These are phyloP conservation scores for Rambutsinella grinnellia DNA, from an alignment of 2,888 invertebrate species.

Conservation along the genomic window DNA sequence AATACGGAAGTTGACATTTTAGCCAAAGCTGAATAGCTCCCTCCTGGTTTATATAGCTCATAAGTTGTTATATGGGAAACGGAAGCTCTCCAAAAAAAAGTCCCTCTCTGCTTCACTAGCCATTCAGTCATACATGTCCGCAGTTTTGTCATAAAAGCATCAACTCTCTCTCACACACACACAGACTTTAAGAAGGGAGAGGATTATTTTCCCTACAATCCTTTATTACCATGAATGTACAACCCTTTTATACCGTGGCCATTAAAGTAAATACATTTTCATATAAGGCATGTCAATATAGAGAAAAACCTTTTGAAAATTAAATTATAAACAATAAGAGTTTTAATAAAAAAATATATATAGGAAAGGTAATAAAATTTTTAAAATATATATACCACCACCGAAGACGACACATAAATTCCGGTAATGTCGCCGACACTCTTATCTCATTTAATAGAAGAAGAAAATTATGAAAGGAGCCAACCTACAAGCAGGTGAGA, in stretches of 20 bases:
- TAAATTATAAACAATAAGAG: not conserved
- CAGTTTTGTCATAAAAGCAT: slow-evolving; percentile 33
- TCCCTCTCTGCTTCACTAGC: slow-evolving; percentile 22
- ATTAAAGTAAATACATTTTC: not conserved
- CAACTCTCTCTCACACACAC: slow-evolving; percentile 10
- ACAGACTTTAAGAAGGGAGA: slow-evolving; percentile 13
- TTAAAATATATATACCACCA: not conserved
- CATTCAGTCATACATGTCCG: slow-evolving; percentile 37
- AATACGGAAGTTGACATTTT: slow-evolving; percentile 17
- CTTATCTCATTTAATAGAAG: not conserved
- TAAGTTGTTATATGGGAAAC: not conserved
- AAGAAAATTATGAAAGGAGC: not conserved
- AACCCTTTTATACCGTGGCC: not conserved
- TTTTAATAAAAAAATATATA: not conserved
- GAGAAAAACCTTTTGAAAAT: too few species aligned
- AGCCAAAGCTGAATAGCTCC: not conserved
- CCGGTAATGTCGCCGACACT: not conserved
- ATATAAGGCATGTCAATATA: not conserved
- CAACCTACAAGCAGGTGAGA: not conserved
- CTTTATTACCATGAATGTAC: not conserved
- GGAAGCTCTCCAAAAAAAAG: not conserved
- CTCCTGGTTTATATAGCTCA: not conserved
- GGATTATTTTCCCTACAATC: not conserved
- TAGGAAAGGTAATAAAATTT: not conserved
- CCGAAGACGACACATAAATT: not conserved